These are phyloP conservation scores for Drosophila histrio DNA, from an alignment of 2,888 invertebrate genomes.

Conservation along the genomic window DNA sequence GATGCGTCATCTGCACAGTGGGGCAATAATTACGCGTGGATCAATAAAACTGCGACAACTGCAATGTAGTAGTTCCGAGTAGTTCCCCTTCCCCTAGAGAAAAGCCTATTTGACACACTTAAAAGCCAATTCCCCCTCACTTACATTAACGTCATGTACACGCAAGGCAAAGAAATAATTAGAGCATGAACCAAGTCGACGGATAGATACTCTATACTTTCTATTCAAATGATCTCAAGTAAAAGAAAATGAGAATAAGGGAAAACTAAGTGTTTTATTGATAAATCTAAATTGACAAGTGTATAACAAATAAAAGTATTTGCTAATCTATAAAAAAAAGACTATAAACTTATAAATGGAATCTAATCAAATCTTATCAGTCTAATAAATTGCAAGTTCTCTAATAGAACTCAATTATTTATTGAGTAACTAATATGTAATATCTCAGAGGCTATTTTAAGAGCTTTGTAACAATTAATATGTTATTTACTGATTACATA, in stretches of 20 bases:
- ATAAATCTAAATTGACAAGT: background rate
- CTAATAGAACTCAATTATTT: background rate
- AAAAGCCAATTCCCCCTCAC: slow-evolving; percentile 23
- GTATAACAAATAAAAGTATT: background rate
- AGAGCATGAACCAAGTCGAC: background rate
- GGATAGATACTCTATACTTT: background rate
- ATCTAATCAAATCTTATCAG: background rate
- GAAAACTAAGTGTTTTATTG: background rate
- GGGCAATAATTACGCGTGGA: slow-evolving; percentile 15
- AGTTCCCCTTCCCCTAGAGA: background rate
- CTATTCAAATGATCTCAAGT: background rate
- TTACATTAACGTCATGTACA: slow-evolving; percentile 16
- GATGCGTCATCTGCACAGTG: slow-evolving; percentile 36
- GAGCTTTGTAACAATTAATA: background rate
- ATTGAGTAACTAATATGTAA: background rate
- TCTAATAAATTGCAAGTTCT: background rate
- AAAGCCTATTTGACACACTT: slow-evolving; percentile 40
- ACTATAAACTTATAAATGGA: background rate
- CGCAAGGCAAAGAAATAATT: slow-evolving; percentile 8
- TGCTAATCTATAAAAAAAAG: background rate
- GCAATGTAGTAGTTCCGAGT: background rate
- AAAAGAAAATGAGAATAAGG: background rate
- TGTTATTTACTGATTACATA: background rate
- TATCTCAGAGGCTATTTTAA: background rate
- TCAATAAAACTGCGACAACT: slow-evolving; percentile 35